Evolutionary conservation across 1,140 invertebrate genomes (phyloP).

Genomic region (Zaprionus davidi): DNA sequence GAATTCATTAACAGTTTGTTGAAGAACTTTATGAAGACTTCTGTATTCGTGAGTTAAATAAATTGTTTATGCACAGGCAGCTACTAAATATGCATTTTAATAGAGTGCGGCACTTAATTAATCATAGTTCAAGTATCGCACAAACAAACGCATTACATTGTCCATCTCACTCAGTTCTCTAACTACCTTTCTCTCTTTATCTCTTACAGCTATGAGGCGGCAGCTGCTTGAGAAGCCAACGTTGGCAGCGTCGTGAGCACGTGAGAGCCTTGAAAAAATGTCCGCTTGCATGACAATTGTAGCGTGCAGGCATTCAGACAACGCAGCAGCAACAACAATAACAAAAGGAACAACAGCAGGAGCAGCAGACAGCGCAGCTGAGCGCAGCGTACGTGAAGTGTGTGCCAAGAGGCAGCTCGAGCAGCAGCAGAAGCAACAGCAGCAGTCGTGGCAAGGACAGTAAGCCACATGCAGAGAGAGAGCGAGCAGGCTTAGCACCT

Average conservation of each 20-base stretch:
- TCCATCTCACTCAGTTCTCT: not conserved
- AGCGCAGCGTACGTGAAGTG: conserved; percentile 76
- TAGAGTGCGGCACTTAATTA: conserved; percentile 61
- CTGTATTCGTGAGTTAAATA: conserved; percentile 19
- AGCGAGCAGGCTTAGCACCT: conserved; percentile 64
- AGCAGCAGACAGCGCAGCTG: conserved; percentile 63
- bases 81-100: conserved; percentile 66
- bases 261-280: conserved; percentile 74
- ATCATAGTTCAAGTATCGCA: conserved; percentile 62
- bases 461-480: conserved; percentile 36
- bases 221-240: conserved; percentile 50
- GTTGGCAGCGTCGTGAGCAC: conserved; percentile 52
- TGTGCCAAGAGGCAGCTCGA: conserved; percentile 55
- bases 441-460: conserved; percentile 42
- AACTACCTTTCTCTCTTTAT: conserved; percentile 7
- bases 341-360: conserved; percentile 17
- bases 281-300: conserved; percentile 80
- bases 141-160: conserved; percentile 21
- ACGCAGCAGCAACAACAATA: conserved; percentile 48
- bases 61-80: conserved; percentile 50
- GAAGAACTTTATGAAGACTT: not conserved
- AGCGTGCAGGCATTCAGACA: conserved; percentile 79
- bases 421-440: conserved; percentile 32
- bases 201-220: conserved; percentile 41
- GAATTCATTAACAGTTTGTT: not conserved